Evolutionary conservation across 1,140 invertebrate species (phyloP).

Genomic region (Drosophila santomea): DNA sequence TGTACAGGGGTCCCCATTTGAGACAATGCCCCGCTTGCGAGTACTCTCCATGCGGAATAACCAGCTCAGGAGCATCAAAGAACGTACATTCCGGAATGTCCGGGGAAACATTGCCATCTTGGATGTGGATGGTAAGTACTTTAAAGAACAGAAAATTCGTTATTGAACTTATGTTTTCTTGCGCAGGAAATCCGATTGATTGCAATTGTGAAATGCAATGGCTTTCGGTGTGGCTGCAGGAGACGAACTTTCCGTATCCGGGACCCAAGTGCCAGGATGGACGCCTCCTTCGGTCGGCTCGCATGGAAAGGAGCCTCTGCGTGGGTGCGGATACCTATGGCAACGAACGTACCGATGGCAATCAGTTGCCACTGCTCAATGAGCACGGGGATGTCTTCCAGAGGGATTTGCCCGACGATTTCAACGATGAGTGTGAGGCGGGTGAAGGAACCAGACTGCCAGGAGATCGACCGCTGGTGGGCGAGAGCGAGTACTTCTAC

Average conservation of each 20-base stretch:
- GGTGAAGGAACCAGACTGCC: slow-evolving; percentile 72
- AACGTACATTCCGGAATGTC: slow-evolving; percentile 90
- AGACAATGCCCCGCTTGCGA: slow-evolving; percentile 91
- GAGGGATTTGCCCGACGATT: slow-evolving; percentile 74
- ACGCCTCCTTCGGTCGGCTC: slow-evolving; percentile 89
- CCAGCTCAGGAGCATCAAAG: slow-evolving; percentile 90
- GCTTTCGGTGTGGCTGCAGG: slow-evolving; percentile 92
- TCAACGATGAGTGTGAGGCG: slow-evolving; percentile 80
- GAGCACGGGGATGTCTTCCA: slow-evolving; percentile 84
- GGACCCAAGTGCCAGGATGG: slow-evolving; percentile 92
- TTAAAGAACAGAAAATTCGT: too few species aligned
- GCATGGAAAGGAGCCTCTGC: slow-evolving; percentile 89
- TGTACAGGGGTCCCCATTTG: slow-evolving; percentile 88
- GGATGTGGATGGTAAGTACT: slow-evolving; percentile 91
- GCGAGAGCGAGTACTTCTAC: slow-evolving; percentile 92
- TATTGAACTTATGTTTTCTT: too few species aligned
- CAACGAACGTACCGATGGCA: slow-evolving; percentile 49
- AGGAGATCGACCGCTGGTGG: slow-evolving; percentile 86
- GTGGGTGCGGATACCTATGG: slow-evolving; percentile 49
- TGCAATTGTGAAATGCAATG: slow-evolving; percentile 93
- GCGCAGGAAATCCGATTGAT: slow-evolving; percentile 91
- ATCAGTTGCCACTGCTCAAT: slow-evolving; percentile 78
- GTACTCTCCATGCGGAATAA: slow-evolving; percentile 92
- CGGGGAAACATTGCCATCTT: slow-evolving; percentile 92
- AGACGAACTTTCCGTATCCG: slow-evolving; percentile 87